Base-by-base conservation (phyloP, 2,113 vertebrate genomes). In the Hepsetus odoe region DNA sequence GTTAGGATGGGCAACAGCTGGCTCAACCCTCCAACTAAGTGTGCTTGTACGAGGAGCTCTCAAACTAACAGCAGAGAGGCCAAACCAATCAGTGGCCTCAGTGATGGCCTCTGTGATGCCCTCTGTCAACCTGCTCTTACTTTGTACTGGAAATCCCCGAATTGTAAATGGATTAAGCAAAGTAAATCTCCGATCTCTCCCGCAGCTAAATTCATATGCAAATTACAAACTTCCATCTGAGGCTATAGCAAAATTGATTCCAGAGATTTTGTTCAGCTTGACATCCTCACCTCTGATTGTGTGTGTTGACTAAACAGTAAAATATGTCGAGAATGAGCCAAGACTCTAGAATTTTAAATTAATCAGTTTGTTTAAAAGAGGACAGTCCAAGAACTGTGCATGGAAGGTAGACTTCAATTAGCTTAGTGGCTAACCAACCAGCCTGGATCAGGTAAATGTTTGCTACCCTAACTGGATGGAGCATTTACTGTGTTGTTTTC, bases 1-100 rank as follows among this genome's bases (percentile, higher is more conserved):
- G 76, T 72, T 72, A 38, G 22, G 74, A 59, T 20, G 38, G 44
- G 72, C 74, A 46, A 62, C 75, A 76, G 77, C 68, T 67, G 40
- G 33, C 13, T 83, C 70, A 51, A 62, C 55, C 77, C 62, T 72
- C 72, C 66, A 49, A 55, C 14, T 44, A 16, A 69, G 82, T 56
- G 53, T 22, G 46, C 51, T 81, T 6, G 18, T 64, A 69, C 3
- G 22, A 61, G 3, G 68, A 83, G 33, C 20, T 70, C 22, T 77
- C 26, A 66, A 56, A 65, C 76, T 70, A 78, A 70, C 51, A 42
- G 28, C 20, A 79, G 38, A 46, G 35, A 42, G 12, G 71, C 51
- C 33, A 64, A 84, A 78, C 77, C 71, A 59, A 71, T 69, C 72
- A 74, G 4, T 0, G 28, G 33, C 28, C 35, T 44, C 46, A 44